Evolutionary conservation across 2,888 invertebrate genomes (phyloP).

Genomic region (Leptopilina syphax): DNA sequence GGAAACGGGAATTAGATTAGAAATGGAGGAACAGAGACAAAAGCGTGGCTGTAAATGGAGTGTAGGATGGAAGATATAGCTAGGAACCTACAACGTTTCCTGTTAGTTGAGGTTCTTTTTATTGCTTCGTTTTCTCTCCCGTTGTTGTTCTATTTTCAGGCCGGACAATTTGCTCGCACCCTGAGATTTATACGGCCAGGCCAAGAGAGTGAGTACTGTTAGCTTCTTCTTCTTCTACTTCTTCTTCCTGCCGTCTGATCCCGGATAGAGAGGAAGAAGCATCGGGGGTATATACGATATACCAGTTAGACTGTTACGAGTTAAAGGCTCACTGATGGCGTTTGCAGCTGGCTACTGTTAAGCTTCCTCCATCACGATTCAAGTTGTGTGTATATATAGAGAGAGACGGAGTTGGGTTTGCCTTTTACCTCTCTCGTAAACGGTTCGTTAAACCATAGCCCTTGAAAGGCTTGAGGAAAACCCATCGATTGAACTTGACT

Average conservation of each 20-base stretch:
- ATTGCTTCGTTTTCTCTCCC: constrained; percentile 50
- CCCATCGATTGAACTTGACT: constrained; percentile 42
- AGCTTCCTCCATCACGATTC: constrained; percentile 45
- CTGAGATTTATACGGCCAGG: constrained; percentile 69
- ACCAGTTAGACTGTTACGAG: constrained; percentile 53
- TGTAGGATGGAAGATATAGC: constrained; percentile 25
- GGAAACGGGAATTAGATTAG: no score
- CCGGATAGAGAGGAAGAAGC: constrained; percentile 49
- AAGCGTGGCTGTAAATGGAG: constrained; percentile 4
- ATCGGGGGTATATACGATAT: constrained; percentile 24
- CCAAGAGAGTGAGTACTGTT: constrained; percentile 69
- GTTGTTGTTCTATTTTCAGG: constrained; percentile 66
- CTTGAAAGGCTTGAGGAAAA: constrained; percentile 32
- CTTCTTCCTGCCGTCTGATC: constrained; percentile 59
- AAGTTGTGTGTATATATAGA: constrained; percentile 13
- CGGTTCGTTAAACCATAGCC: constrained; percentile 38
- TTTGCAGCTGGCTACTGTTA: constrained; percentile 49
- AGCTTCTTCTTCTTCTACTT: constrained; percentile 50
- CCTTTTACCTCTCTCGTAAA: constrained; percentile 23
- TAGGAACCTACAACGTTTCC: constrained; percentile 68
- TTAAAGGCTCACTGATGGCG: constrained; percentile 45
- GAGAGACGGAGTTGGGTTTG: neutral
- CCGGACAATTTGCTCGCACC: constrained; percentile 72
- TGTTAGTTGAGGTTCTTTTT: constrained; percentile 69
- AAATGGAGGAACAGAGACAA: neutral